These are phyloP conservation scores for Brachypteracias leptosomus DNA, from an alignment of 2,113 vertebrate genomes.

Conservation along the genomic window DNA sequence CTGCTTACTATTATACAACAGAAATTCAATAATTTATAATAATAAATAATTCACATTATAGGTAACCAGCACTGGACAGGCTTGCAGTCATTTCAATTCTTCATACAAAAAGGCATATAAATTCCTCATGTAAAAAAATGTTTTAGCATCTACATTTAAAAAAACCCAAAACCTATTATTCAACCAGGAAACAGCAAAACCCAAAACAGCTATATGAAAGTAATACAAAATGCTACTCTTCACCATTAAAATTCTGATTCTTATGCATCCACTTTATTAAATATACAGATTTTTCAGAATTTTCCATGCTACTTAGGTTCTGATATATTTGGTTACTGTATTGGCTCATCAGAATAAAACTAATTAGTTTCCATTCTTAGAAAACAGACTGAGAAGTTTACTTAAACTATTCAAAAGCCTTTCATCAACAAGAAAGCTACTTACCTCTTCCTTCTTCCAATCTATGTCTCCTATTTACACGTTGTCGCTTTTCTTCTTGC, in stretches of 20 bases:
- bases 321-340: neutral
- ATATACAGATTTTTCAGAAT: neutral
- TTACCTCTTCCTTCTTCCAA: conserved; percentile 96
- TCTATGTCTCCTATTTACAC: conserved; percentile 91
- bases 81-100: neutral
- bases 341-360: neutral
- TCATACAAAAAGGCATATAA: neutral
- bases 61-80: neutral
- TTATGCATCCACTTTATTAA: neutral
- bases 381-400: neutral
- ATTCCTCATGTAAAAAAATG: neutral
- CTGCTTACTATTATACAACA: neutral
- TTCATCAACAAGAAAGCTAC: neutral
- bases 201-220: neutral
- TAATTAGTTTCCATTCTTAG: neutral
- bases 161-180: neutral
- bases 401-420: neutral
- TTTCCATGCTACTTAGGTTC: neutral
- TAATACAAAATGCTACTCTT: neutral
- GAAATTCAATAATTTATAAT: neutral
- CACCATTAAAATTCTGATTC: neutral
- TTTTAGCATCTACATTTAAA: neutral
- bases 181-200: neutral
- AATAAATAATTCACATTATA: neutral
- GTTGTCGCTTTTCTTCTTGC: conserved; percentile 96